These are phyloP conservation scores for Amblyjoppa fuscipennis DNA, from an alignment of 2,888 invertebrate genomes.

Conservation along the genomic window DNA sequence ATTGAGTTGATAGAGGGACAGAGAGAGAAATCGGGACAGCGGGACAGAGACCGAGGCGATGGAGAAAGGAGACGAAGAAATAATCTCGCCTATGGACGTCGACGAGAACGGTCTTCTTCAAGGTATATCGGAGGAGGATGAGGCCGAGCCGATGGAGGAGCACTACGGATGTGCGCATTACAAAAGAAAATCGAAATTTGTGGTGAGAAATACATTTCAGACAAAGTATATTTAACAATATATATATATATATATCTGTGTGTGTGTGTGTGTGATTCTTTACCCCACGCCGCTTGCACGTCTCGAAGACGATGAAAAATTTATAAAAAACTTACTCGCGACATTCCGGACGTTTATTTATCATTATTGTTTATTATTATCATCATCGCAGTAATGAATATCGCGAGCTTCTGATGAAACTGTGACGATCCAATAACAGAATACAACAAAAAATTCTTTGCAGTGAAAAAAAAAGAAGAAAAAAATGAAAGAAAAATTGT, in stretches of 20 bases:
- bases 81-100: conserved; percentile 61
- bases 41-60: conserved; percentile 54
- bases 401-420: too few species aligned
- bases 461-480: too few species aligned
- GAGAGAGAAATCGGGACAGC: conserved; percentile 41
- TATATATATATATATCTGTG: neutral
- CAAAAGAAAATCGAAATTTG: conserved; percentile 93
- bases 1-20: neutral
- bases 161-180: conserved; percentile 92
- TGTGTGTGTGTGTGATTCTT: too few species aligned
- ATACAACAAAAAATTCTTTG: too few species aligned
- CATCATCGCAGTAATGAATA: neutral
- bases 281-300: neutral
- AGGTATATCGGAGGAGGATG: conserved; percentile 67
- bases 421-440: too few species aligned
- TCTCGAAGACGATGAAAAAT: too few species aligned
- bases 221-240: neutral
- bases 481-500: too few species aligned
- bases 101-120: conserved; percentile 64
- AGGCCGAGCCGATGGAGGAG: conserved; percentile 73
- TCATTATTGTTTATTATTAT: neutral
- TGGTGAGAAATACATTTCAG: conserved; percentile 87
- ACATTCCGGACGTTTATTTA: neutral
- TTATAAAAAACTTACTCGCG: too few species aligned
- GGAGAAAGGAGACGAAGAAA: conserved; percentile 70